Percentiles rank a stretch among this genome's conserved stretches.
Conservation (phyloP, 1,140 invertebrate species). For the Globodera ellingtonae region DNA sequence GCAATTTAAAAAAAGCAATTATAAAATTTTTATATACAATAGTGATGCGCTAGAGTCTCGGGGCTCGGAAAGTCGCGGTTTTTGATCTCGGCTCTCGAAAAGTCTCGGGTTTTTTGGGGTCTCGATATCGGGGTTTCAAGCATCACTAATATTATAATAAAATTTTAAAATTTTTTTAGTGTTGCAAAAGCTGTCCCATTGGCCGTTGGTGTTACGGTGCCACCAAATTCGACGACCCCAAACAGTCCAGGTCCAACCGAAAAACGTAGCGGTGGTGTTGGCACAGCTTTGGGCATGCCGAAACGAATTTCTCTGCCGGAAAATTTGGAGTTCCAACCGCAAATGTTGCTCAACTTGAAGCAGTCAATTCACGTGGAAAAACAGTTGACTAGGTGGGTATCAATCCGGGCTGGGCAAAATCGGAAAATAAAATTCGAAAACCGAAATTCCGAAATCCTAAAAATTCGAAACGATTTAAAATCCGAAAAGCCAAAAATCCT, state of each 20-base stretch:
- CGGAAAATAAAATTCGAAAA: too few relatives aligned
- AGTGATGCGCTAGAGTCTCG: too few relatives aligned
- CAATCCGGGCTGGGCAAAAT: too few relatives aligned
- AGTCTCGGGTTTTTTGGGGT: too few relatives aligned
- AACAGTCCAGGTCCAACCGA: slow-evolving; percentile 11
- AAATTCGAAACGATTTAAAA: too few relatives aligned
- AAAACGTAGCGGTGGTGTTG: slow-evolving; percentile 9
- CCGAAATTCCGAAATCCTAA: too few relatives aligned
- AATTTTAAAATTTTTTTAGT: neutral
- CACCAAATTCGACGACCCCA: neutral
- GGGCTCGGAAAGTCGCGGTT: too few relatives aligned
- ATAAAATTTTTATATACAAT: too few relatives aligned
- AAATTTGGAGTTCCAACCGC: slow-evolving; percentile 58
- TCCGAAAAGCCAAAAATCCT: too few relatives aligned
- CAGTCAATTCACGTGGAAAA: slow-evolving; percentile 58
- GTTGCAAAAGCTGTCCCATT: slow-evolving; percentile 17
- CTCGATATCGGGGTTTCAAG: too few relatives aligned
- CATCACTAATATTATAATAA: neutral
- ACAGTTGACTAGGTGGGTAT: slow-evolving; percentile 35
- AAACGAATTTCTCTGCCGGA: slow-evolving; percentile 58
- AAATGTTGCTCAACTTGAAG: slow-evolving; percentile 55
- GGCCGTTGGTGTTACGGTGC: slow-evolving; percentile 13
- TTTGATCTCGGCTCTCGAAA: too few relatives aligned
- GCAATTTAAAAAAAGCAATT: too few relatives aligned
- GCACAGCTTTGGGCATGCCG: slow-evolving; percentile 38